These are phyloP conservation scores for Aphelinus atriplicis DNA, from an alignment of 1,140 invertebrate species.

Conservation along the genomic window DNA sequence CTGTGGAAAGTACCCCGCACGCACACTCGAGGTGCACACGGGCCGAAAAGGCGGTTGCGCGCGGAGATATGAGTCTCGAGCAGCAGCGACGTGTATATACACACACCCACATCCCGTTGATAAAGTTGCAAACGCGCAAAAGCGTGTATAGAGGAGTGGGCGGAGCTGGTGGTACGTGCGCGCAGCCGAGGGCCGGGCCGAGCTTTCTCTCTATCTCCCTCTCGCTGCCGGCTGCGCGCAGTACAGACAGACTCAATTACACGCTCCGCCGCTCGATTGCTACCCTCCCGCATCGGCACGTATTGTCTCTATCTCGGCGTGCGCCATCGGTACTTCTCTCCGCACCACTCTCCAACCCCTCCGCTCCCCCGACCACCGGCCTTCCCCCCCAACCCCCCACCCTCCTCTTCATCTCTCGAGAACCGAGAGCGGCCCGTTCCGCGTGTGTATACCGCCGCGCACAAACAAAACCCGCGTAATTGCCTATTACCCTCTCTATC, in stretches of 20 bases:
- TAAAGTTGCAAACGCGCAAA: constrained; percentile 31
- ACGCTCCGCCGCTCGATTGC: constrained; percentile 58
- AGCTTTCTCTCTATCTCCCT: neutral
- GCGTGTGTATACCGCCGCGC: neutral
- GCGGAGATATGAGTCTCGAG: too few relatives aligned
- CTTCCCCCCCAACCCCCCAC: neutral
- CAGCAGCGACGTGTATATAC: too few relatives aligned
- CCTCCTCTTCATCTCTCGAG: neutral
- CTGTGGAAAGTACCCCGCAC: too few relatives aligned
- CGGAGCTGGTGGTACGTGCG: too few relatives aligned
- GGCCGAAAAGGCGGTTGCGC: too few relatives aligned
- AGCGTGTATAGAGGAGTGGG: constrained; percentile 25
- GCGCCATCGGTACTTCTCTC: neutral
- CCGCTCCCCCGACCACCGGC: neutral
- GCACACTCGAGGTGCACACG: too few relatives aligned
- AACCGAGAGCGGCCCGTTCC: too few relatives aligned
- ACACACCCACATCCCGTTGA: neutral
- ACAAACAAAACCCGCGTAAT: constrained; percentile 17
- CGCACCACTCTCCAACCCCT: neutral
- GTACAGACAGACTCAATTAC: constrained; percentile 64
- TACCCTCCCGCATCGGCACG: constrained; percentile 46
- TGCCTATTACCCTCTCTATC: constrained; percentile 11
- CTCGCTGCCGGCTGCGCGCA: constrained; percentile 55
- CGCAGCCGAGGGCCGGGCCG: constrained; percentile 4
- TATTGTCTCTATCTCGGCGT: constrained; percentile 32